phyloP scores from a whole-genome alignment of 2,888 invertebrate species.

The Lasioglossum marginatum region DNA sequence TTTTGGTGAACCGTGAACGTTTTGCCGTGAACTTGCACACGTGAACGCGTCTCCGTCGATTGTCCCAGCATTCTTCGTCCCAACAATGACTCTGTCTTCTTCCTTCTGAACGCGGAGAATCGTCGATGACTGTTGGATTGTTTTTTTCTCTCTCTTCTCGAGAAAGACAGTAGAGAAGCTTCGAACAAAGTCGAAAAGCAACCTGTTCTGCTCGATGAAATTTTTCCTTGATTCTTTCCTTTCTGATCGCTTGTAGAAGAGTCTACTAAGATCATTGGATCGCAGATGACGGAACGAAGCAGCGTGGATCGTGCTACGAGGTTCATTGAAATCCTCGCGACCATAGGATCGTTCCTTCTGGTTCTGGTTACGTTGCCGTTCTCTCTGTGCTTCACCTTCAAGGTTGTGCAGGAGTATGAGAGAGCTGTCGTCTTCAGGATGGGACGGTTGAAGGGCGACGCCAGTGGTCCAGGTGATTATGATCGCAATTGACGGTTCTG shows the following conservation, averaged over 20 bases:
- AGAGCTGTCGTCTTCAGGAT: slow-evolving; percentile 95
- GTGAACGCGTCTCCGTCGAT: not conserved
- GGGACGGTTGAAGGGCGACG: slow-evolving; percentile 87
- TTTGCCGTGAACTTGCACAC: not conserved
- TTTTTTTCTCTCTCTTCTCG: slow-evolving; percentile 35
- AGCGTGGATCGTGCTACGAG: slow-evolving; percentile 85
- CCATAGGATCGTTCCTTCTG: slow-evolving; percentile 89
- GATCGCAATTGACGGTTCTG: not conserved
- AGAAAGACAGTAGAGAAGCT: not conserved
- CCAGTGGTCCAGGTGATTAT: slow-evolving; percentile 79
- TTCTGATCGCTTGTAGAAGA: slow-evolving; percentile 8
- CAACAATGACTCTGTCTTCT: not conserved
- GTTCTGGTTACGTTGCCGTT: slow-evolving; percentile 92
- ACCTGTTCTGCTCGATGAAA: not conserved
- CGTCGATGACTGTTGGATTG: slow-evolving; percentile 56
- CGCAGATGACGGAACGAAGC: slow-evolving; percentile 4
- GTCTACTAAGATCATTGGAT: not conserved
- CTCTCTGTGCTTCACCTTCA: slow-evolving; percentile 93
- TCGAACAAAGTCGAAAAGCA: not conserved
- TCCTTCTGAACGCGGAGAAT: slow-evolving; percentile 51
- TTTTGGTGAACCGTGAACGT: not conserved
- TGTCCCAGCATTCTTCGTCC: not conserved
- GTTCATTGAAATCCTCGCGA: slow-evolving; percentile 91
- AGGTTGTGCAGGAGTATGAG: slow-evolving; percentile 95
- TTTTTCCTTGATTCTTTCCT: not conserved